Evolutionary conservation across 2,888 invertebrate species (phyloP).

Genomic region (Ophion slaviceki): DNA sequence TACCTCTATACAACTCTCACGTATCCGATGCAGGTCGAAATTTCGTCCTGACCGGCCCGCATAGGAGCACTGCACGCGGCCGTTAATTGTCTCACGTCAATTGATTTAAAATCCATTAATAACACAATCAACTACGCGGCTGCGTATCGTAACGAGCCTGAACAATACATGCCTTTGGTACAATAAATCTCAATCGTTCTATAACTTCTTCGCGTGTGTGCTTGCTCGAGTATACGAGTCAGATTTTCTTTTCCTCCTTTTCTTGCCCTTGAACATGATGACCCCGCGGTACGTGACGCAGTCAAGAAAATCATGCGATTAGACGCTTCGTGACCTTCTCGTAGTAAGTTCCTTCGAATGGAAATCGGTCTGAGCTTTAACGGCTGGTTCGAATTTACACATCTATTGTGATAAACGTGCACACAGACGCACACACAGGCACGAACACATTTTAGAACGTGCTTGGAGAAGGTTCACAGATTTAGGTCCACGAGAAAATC

Average conservation of each 20-base stretch:
- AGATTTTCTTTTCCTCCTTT: not conserved
- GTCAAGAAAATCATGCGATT: constrained; percentile 14
- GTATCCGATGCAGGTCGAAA: constrained; percentile 21
- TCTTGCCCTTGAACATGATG: not conserved
- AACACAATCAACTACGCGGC: constrained; percentile 26
- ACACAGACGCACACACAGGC: too few species aligned
- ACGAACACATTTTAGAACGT: not conserved
- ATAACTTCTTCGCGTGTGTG: not conserved
- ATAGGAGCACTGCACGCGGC: not conserved
- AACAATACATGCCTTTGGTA: not conserved
- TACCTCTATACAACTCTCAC: not conserved
- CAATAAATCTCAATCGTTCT: constrained; percentile 43
- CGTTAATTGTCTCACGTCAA: constrained; percentile 35
- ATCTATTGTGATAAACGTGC: too few species aligned
- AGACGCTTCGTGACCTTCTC: not conserved
- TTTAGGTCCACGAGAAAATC: constrained; percentile 13
- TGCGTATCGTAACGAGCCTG: not conserved
- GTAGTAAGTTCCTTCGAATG: not conserved
- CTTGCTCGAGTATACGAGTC: not conserved
- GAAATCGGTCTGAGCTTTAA: not conserved
- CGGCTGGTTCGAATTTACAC: not conserved
- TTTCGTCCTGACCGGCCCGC: constrained; percentile 37
- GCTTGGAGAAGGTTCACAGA: constrained; percentile 13
- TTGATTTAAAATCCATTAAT: constrained; percentile 64
- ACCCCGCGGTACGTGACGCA: constrained; percentile 28